Base-by-base conservation (phyloP, 2,888 invertebrate genomes). In the Caenorhabditis sp. region DNA sequence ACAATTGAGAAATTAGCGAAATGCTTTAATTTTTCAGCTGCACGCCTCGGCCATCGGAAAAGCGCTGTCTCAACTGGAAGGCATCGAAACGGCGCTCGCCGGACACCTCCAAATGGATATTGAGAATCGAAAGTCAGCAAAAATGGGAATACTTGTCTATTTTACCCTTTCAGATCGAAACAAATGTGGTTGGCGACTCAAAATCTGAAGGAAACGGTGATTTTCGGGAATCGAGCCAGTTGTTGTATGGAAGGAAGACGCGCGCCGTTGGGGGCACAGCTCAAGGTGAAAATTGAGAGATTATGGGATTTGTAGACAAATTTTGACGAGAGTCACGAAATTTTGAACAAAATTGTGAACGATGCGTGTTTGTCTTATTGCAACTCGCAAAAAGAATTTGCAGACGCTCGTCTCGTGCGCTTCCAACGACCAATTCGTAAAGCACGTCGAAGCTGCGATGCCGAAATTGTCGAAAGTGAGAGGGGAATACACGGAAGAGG, bases 181-280 rank as follows among this genome's bases (percentile, higher is more conserved):
- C 93, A 94, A 27, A 91, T 97, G 83, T 97, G 97, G 97, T 93
- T 95, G 80, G 95, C 97, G 0, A 95, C 95, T 85, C 95, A 96
- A 87, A 93, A 95, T 2, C 91, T 97, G 35, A 92, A 93, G 87
- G 92, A 94, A 0, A 93, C 94, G 20, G 74, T 81, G 7, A 52
- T 73, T 22, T 75, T 65, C 45, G 81, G 81, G n/a, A 79, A 79
- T 35, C 74, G 72, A 6, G 68, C 63, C 13, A 63, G 62, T 17
- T 81, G 81, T 35, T 81, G 81, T 65, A 78, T 83, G 55, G 85
- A 88, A 13, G 75, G 79, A 30, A 78, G 88, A 82, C 73, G 88
- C 79, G 63, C 88, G 32, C 85, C 87, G 9, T 66, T 87, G 32
- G 75, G 61, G 1, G 41, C 48, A 3, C 81, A 81, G 46, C 66